Evolutionary conservation across 1,140 invertebrate genomes (phyloP).

Genomic region (Papilio helenus): DNA sequence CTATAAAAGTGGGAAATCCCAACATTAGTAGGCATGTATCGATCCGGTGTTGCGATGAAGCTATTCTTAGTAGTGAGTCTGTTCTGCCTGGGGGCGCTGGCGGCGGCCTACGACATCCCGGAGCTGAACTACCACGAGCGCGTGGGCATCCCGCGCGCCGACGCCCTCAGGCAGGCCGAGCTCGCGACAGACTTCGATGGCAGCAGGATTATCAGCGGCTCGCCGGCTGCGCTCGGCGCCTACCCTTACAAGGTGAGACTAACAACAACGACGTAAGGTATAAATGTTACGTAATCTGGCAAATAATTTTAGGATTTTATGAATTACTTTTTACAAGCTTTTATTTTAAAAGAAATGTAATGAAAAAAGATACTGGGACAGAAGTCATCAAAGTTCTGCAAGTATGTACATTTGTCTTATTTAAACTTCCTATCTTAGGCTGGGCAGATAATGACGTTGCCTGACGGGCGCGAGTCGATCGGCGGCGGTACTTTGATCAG

Average conservation of each 20-base stretch:
- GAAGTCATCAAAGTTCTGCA: background rate
- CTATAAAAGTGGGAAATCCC: background rate
- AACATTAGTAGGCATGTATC: background rate
- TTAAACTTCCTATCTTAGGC: background rate
- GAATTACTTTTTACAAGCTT: no score
- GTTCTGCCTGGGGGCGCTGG: slow-evolving; percentile 29
- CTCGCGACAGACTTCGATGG: slow-evolving; percentile 52
- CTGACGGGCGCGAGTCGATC: slow-evolving; percentile 18
- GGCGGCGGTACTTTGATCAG: slow-evolving; percentile 42
- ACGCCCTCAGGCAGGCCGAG: slow-evolving; percentile 43
- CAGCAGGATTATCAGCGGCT: slow-evolving; percentile 53
- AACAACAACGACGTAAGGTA: background rate
- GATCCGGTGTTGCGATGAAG: background rate
- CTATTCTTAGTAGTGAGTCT: background rate
- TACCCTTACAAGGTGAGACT: slow-evolving; percentile 12
- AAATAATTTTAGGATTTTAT: no score
- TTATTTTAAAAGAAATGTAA: no score
- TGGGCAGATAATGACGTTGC: slow-evolving; percentile 4
- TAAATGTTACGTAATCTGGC: no score
- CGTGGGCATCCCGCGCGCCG: slow-evolving; percentile 48
- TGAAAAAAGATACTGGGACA: no score
- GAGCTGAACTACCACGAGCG: slow-evolving; percentile 50
- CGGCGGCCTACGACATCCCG: slow-evolving; percentile 39
- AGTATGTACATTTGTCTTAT: background rate
- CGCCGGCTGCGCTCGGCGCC: background rate